Evolutionary conservation across 2,888 invertebrate genomes (phyloP).

Genomic region (Polydrusus pterygomalis): DNA sequence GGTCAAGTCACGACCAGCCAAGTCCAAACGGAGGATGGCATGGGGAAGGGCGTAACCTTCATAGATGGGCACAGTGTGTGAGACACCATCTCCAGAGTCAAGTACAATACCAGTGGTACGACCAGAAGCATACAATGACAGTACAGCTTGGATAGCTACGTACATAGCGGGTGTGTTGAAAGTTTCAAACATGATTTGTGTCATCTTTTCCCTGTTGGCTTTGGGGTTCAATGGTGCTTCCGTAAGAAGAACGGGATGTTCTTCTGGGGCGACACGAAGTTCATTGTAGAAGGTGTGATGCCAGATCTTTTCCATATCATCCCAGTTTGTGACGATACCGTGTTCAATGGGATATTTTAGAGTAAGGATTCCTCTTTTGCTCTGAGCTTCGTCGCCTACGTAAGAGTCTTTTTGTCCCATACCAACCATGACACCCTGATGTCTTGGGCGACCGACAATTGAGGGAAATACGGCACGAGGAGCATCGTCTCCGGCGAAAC

Average conservation of each 20-base stretch:
- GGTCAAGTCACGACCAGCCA: slow-evolving; percentile 93
- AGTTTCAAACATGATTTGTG: slow-evolving; percentile 94
- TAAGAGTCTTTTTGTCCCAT: slow-evolving; percentile 99
- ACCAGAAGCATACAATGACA: slow-evolving; percentile 95
- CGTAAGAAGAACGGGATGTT: slow-evolving; percentile 90
- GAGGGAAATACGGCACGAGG: slow-evolving; percentile 97
- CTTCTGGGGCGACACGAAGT: slow-evolving; percentile 95
- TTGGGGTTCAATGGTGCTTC: slow-evolving; percentile 93
- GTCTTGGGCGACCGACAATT: slow-evolving; percentile 94
- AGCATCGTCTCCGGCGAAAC: slow-evolving; percentile 96
- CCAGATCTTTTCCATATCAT: slow-evolving; percentile 99
- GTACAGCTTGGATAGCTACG: slow-evolving; percentile 94
- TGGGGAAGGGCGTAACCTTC: slow-evolving; percentile 91
- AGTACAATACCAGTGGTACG: slow-evolving; percentile 96
- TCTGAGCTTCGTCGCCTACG: slow-evolving; percentile 97
- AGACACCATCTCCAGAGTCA: slow-evolving; percentile 22
- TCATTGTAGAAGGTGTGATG: slow-evolving; percentile 99
- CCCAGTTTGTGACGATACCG: slow-evolving; percentile 98
- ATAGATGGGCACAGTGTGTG: slow-evolving; percentile 17
- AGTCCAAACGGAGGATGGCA: slow-evolving; percentile 96
- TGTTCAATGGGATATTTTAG: slow-evolving; percentile 97
- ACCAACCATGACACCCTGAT: slow-evolving; percentile 97
- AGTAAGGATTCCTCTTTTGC: slow-evolving; percentile 96
- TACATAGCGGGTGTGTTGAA: slow-evolving; percentile 97
- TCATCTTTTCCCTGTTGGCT: slow-evolving; percentile 93